A percentile compares a stretch with the other conserved stretches of the same genome.
Conservation (phyloP, 1,140 invertebrate species). For the Saccostrea echinata region DNA sequence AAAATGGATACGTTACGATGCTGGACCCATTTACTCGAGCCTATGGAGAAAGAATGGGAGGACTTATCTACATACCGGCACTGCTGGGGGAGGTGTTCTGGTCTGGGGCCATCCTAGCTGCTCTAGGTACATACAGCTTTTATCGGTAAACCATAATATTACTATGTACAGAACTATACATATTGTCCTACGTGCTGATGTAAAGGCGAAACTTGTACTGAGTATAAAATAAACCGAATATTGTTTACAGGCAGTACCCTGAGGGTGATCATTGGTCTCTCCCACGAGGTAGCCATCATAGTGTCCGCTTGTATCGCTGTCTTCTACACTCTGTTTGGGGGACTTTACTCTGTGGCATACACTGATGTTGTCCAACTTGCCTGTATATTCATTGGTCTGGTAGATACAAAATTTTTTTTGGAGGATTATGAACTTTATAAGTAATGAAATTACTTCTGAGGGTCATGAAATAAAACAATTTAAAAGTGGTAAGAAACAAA, state of each 20-base stretch:
- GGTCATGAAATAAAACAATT: no score
- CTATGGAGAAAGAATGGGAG: conserved; percentile 98
- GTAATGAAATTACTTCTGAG: no score
- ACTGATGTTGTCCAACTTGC: conserved; percentile 71
- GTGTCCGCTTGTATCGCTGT: conserved; percentile 68
- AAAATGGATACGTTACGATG: conserved; percentile 99
- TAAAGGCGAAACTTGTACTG: no score
- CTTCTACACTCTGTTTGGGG: conserved; percentile 71
- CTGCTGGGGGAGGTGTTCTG: conserved; percentile 98
- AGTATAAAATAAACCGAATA: not conserved
- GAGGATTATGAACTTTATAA: no score
- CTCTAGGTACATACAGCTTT: conserved; percentile 89
- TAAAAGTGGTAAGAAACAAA: no score
- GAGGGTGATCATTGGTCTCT: conserved; percentile 96
- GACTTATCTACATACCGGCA: conserved; percentile 96
- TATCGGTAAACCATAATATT: not conserved
- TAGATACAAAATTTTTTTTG: no score
- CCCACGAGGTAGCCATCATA: conserved; percentile 83
- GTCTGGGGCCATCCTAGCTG: conserved; percentile 97
- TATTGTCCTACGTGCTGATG: not conserved
- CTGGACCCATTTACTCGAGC: conserved; percentile 95
- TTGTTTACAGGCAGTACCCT: conserved; percentile 88
- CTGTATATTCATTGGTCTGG: conserved; percentile 64
- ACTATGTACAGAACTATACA: conserved; percentile 7
- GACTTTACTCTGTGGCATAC: conserved; percentile 71